phyloP scores from a whole-genome alignment of 2,797 vertebrate species.

The Echiichthys vipera region DNA sequence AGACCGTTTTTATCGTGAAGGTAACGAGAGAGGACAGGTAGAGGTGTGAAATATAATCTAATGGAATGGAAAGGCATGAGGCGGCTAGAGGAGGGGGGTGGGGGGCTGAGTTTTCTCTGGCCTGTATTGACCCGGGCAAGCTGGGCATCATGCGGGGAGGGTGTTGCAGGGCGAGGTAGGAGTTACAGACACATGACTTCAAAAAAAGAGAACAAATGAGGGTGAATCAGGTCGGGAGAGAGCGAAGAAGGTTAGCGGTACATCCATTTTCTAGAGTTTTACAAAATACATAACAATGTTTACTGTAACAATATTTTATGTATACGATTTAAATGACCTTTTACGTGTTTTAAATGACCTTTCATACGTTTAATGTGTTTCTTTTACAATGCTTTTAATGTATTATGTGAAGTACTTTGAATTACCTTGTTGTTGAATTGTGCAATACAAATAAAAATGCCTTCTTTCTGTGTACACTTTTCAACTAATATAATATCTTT shows the following conservation, averaged over 20 bases:
- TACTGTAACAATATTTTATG: no score
- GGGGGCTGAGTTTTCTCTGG: background rate
- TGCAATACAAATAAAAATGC: no score
- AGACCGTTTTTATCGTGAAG: slow-evolving; percentile 42
- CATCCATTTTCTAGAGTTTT: no score
- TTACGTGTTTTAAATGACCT: no score
- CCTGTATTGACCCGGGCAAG: background rate
- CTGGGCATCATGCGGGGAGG: slow-evolving; percentile 3
- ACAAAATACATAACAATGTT: background rate
- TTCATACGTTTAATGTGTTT: no score
- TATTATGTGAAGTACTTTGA: no score
- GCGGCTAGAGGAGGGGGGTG: slow-evolving; percentile 1
- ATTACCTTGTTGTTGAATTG: no score
- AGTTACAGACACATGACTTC: slow-evolving; percentile 26
- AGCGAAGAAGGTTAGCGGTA: background rate
- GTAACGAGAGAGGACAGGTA: slow-evolving; percentile 70
- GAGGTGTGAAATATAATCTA: slow-evolving; percentile 81
- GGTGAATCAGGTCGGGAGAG: background rate
- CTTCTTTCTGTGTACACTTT: background rate
- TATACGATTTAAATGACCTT: no score
- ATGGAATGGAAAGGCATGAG: slow-evolving; percentile 31
- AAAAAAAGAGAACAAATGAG: slow-evolving; percentile 5
- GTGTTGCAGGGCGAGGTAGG: background rate
- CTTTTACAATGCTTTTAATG: no score
- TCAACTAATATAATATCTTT: background rate